phyloP scores from a whole-genome alignment of 2,113 vertebrate species.

The Vulpes lagopus region DNA sequence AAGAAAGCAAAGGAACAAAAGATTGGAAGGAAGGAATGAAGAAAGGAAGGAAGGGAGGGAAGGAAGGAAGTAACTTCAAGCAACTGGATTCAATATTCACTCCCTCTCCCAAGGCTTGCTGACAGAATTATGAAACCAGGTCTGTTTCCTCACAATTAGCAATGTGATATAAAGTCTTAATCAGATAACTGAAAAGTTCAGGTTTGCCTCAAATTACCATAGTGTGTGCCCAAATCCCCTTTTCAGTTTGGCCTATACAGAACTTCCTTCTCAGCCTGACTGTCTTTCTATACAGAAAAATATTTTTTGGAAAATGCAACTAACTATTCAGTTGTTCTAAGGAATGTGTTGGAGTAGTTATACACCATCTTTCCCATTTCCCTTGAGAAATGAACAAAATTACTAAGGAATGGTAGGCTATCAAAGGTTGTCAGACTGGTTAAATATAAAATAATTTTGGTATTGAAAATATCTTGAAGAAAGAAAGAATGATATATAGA shows the following conservation, averaged over 20 bases:
- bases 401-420: background rate
- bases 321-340: background rate
- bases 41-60: background rate
- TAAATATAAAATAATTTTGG: background rate
- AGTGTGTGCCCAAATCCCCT: background rate
- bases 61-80: background rate
- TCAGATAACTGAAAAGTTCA: background rate
- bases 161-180: background rate
- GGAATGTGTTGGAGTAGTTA: background rate
- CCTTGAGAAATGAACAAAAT: background rate
- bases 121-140: background rate
- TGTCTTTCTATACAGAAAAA: background rate
- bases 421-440: background rate
- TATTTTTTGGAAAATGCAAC: background rate
- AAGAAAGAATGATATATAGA: background rate
- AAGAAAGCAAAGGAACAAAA: background rate
- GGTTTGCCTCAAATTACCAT: constrained; percentile 3
- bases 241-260: background rate
- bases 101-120: background rate
- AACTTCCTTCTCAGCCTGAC: background rate
- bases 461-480: background rate
- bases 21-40: background rate
- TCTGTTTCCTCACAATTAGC: background rate
- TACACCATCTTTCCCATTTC: background rate
- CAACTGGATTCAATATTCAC: background rate